A percentile compares a stretch with the other conserved stretches of the same genome.
These are phyloP conservation scores for Fopius arisanus DNA, from an alignment of 1,140 invertebrate genomes.

Conservation along the genomic window DNA sequence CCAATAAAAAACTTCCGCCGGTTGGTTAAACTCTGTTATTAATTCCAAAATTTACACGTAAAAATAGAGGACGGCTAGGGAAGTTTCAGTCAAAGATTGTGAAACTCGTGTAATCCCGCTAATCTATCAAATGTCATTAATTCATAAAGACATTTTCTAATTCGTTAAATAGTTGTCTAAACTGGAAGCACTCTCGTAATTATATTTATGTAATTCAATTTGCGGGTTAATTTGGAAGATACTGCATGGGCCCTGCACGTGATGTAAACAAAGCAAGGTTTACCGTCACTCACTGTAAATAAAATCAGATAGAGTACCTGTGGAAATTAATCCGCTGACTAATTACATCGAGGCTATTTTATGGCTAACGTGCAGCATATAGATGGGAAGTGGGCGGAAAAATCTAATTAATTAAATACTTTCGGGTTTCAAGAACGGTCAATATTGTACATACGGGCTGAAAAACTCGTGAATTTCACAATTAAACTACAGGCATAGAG, in stretches of 20 bases:
- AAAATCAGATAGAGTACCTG: neutral
- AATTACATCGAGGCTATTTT: neutral
- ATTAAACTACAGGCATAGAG: neutral
- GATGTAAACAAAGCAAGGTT: neutral
- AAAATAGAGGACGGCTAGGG: too few relatives aligned
- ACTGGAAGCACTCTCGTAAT: neutral
- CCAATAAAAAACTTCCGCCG: neutral
- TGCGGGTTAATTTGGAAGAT: neutral
- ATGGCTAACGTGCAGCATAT: neutral
- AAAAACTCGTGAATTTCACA: neutral
- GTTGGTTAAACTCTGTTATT: too few relatives aligned
- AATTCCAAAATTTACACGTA: too few relatives aligned
- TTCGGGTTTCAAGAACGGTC: neutral
- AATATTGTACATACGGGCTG: neutral
- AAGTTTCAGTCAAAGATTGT: too few relatives aligned
- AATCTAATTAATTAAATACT: neutral
- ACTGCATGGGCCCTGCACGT: neutral
- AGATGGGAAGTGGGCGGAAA: neutral
- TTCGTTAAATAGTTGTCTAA: too few relatives aligned
- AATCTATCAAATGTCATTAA: too few relatives aligned
- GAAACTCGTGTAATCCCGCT: too few relatives aligned
- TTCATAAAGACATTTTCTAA: too few relatives aligned
- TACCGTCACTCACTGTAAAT: neutral
- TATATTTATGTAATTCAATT: neutral
- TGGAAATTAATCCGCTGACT: neutral